Conservation (phyloP, 2,113 vertebrate genomes). For the Istiophorus platypterus region DNA sequence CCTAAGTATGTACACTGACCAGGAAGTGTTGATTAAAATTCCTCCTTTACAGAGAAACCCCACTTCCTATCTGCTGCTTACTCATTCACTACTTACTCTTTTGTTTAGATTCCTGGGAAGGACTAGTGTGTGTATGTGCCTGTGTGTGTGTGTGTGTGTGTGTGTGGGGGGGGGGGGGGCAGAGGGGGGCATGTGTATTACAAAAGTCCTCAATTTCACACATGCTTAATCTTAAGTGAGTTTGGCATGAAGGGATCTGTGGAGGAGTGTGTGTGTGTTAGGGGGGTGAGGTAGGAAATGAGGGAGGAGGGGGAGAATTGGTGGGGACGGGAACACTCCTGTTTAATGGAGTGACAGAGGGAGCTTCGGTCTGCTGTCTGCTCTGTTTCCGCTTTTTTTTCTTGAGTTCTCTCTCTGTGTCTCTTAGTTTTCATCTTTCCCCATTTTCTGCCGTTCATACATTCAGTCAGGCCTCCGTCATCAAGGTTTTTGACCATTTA, state of each 20-base stretch:
- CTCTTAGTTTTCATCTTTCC: not conserved
- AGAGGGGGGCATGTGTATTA: conserved; percentile 87
- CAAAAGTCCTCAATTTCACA: conserved; percentile 98
- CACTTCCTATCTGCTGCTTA: conserved; percentile 39
- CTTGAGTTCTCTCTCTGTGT: not conserved
- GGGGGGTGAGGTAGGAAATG: conserved; percentile 89
- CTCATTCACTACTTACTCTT: conserved; percentile 37
- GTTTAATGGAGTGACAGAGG: conserved; percentile 69
- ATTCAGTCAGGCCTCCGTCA: not conserved
- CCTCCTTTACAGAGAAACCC: not conserved
- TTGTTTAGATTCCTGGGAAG: conserved; percentile 17
- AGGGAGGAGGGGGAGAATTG: conserved; percentile 62
- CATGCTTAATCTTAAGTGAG: conserved; percentile 98
- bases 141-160: conserved; percentile 38
- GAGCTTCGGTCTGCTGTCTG: conserved; percentile 82
- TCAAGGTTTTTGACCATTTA: not conserved
- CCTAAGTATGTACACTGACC: not conserved
- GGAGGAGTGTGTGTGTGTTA: conserved; percentile 75
- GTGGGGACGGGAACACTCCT: conserved; percentile 82
- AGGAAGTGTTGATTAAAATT: conserved; percentile 7
- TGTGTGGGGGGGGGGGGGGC: not conserved
- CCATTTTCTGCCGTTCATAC: not conserved
- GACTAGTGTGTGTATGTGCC: conserved; percentile 43
- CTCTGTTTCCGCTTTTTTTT: conserved; percentile 78
- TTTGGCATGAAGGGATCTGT: conserved; percentile 98